phyloP scores from a whole-genome alignment of 2,113 vertebrate genomes.

The Percopsis transmontana region DNA sequence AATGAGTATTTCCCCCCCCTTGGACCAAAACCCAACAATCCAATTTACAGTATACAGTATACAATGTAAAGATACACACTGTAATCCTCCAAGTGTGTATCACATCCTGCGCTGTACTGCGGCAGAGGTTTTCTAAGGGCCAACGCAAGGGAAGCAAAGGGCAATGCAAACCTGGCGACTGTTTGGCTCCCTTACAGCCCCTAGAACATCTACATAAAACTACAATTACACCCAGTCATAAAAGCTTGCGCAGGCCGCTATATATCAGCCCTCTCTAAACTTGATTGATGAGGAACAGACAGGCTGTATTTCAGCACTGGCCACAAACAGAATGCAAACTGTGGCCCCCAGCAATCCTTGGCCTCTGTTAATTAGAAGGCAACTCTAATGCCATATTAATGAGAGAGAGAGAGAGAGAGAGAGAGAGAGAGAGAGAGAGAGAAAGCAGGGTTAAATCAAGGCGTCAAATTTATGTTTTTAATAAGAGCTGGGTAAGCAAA shows the following conservation, averaged over 20 bases:
- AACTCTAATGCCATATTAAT: conserved; percentile 69
- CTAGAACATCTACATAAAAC: conserved; percentile 66
- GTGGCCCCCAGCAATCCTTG: conserved; percentile 58
- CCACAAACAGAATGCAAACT: conserved; percentile 55
- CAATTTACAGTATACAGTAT: no score
- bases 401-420: conserved; percentile 34
- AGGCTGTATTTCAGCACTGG: conserved; percentile 57
- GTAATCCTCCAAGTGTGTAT: not conserved
- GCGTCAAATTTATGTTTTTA: conserved; percentile 73
- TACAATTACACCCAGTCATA: conserved; percentile 65
- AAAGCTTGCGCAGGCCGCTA: conserved; percentile 46
- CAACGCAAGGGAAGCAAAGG: conserved; percentile 31
- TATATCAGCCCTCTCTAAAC: conserved; percentile 56
- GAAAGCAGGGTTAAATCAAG: conserved; percentile 64
- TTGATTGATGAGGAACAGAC: conserved; percentile 56
- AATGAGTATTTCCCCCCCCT: no score
- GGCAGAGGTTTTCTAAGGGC: conserved; percentile 27
- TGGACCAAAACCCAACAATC: no score
- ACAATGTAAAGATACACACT: not conserved
- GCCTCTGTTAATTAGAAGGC: conserved; percentile 67
- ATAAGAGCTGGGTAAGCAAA: conserved; percentile 73
- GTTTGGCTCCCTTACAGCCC: conserved; percentile 58
- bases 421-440: conserved; percentile 17
- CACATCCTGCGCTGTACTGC: conserved; percentile 5
- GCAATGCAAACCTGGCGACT: conserved; percentile 53